These are phyloP conservation scores for Drosophila santomea DNA, from an alignment of 1,140 invertebrate genomes.

Conservation along the genomic window DNA sequence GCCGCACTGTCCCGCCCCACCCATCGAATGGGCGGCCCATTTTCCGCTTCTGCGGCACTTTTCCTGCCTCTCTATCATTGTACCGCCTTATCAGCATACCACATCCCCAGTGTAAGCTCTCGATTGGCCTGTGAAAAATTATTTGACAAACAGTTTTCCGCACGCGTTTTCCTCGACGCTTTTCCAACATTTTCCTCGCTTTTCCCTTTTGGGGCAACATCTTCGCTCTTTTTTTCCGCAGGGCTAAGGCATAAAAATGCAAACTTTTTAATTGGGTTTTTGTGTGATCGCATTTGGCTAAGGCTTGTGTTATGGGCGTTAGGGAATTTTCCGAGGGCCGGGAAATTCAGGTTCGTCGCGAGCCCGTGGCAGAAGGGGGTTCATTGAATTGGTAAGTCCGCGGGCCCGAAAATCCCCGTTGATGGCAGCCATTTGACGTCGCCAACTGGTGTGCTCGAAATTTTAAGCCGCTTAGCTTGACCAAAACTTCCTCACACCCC, in stretches of 20 bases:
- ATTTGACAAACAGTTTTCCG: constrained; percentile 83
- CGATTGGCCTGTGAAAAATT: constrained; percentile 68
- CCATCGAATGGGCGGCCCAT: constrained; percentile 29
- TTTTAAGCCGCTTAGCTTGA: constrained; percentile 80
- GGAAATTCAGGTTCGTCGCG: neutral
- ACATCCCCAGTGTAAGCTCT: constrained; percentile 33
- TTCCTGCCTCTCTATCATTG: constrained; percentile 41
- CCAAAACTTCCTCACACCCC: constrained; percentile 55
- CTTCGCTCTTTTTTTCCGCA: constrained; percentile 26
- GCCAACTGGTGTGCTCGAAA: constrained; percentile 54
- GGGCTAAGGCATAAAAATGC: constrained; percentile 72
- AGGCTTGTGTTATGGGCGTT: constrained; percentile 17
- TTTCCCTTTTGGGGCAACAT: constrained; percentile 20
- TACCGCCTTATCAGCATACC: constrained; percentile 36
- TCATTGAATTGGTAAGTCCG: constrained; percentile 51
- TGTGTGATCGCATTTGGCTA: constrained; percentile 71
- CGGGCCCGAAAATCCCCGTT: constrained; percentile 61
- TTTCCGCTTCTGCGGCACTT: constrained; percentile 38
- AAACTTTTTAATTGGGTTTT: constrained; percentile 83
- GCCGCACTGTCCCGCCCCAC: constrained; percentile 19
- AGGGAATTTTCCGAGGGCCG: constrained; percentile 19
- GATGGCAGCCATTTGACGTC: constrained; percentile 76
- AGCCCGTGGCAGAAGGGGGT: neutral
- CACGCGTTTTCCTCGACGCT: constrained; percentile 47
- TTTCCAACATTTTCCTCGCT: neutral